phyloP scores from a whole-genome alignment of 2,888 invertebrate species.

The Zaprionus lineosus region DNA sequence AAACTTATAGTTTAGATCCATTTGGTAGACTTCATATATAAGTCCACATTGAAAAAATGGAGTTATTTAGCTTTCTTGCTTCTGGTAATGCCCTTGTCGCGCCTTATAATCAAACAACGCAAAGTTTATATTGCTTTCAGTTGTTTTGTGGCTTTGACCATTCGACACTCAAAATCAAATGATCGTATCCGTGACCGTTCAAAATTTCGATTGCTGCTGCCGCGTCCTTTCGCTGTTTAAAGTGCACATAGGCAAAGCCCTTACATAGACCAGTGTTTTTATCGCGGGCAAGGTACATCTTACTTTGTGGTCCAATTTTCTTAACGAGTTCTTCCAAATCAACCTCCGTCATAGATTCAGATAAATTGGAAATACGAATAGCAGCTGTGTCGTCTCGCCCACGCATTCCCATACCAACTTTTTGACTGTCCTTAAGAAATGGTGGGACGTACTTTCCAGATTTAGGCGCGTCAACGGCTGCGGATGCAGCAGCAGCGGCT shows the following conservation, averaged over 20 bases:
- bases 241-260: slow-evolving; percentile 99
- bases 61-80: slow-evolving; percentile 1
- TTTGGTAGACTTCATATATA: slow-evolving; percentile 14
- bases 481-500: slow-evolving; percentile 82
- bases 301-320: slow-evolving; percentile 95
- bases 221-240: slow-evolving; percentile 94
- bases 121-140: slow-evolving; percentile 5
- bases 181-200: slow-evolving; percentile 98
- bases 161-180: slow-evolving; percentile 98
- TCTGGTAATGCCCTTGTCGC: not conserved
- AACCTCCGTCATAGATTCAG: slow-evolving; percentile 96
- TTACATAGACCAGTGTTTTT: slow-evolving; percentile 93
- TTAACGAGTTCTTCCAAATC: slow-evolving; percentile 98
- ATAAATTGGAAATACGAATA: slow-evolving; percentile 97
- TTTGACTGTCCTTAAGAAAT: slow-evolving; percentile 92
- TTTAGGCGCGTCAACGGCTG: slow-evolving; percentile 79
- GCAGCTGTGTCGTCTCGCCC: slow-evolving; percentile 92
- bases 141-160: slow-evolving; percentile 94
- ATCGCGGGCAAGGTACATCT: slow-evolving; percentile 98
- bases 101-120: slow-evolving; percentile 11
- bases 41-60: slow-evolving; percentile 20
- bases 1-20: slow-evolving; percentile 40
- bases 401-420: slow-evolving; percentile 87
- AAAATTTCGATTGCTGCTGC: slow-evolving; percentile 94
- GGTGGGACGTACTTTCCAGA: slow-evolving; percentile 92